Base-by-base conservation (phyloP, 2,113 vertebrate species). In the Zosterops pallidus region DNA sequence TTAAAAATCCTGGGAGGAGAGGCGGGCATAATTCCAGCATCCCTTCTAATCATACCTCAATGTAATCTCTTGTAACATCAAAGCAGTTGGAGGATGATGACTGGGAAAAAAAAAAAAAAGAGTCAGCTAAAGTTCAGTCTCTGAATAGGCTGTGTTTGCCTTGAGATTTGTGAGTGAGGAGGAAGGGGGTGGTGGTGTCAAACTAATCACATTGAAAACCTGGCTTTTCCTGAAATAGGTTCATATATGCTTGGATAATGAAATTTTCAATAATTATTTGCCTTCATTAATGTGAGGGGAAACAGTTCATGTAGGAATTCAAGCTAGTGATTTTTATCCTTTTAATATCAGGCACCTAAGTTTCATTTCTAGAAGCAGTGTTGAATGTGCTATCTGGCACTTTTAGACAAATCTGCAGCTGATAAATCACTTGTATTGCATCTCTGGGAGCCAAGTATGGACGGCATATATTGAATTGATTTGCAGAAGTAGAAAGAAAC, bases 1-100 rank as follows among this genome's bases (percentile, higher is more conserved):
- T 92, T 70, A 91, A 92, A 96, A 95, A 81, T 91, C 55, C 74
- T 92, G 81, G 86, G 94, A 91, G 93, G 74, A 92, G 81, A 92
- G 37, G 49, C 83, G 91, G 89, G 95, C 89, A 74, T 63, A 69
- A 26, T 83, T 96, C 93, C 95, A 96, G 74, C 67, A 92, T 68
- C 86, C 50, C 74, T 92, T 81, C 91, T 89, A 79, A 89, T 91
- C 86, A 69, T 95, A 87, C 81, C 86, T 86, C 70, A 86, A 7
- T 89, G 59, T 83, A 95, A 95, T 91, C 92, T 95, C 57, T 57
- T 56, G 60, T 72, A 95, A 96, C 91, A 95, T 97, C 89, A 95
- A 94, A 97, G 95, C 2, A 6, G 28, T 42, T 79, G 55, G 84
- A 84, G 70, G 29, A 92, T 87, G 94, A 96, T 82, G 80, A 56